Percentiles rank a stretch among this genome's conserved stretches.
phyloP scores from a whole-genome alignment of 2,888 invertebrate genomes.

The Chironomus riparius region DNA sequence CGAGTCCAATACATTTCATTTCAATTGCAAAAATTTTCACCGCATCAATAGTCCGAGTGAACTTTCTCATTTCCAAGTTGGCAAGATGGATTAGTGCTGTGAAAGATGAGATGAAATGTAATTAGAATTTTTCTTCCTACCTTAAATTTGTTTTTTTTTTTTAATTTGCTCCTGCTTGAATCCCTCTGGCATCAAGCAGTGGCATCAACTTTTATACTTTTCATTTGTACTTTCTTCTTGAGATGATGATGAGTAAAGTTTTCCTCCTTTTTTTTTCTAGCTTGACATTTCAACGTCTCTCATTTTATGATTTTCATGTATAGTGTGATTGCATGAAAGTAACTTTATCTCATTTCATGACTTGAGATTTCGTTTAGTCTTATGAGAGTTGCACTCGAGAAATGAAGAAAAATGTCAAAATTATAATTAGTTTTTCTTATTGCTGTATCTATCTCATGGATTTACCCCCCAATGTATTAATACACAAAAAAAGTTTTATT shows the following conservation, averaged over 20 bases:
- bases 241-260: slow-evolving; percentile 6
- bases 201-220: neutral
- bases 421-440: slow-evolving; percentile 22
- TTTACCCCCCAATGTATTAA: neutral
- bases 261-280: neutral
- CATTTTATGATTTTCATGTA: neutral
- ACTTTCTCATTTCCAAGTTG: neutral
- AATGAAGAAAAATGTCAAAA: slow-evolving; percentile 15
- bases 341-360: slow-evolving; percentile 4
- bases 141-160: slow-evolving; percentile 16
- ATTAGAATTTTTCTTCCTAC: slow-evolving; percentile 14
- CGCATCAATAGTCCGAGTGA: neutral
- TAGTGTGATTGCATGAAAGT: slow-evolving; percentile 11
- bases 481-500: neutral
- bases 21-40: neutral
- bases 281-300: neutral
- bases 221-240: neutral
- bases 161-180: slow-evolving; percentile 3
- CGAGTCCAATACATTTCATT: neutral
- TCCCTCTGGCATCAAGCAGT: neutral
- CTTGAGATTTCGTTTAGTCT: neutral
- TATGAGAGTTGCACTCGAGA: slow-evolving; percentile 8
- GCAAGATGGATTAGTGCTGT: slow-evolving; percentile 14
- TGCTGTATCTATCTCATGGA: neutral
- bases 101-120: slow-evolving; percentile 5